Base-by-base conservation (phyloP, 2,113 vertebrate genomes). In the Protobothrops flavoviridis region DNA sequence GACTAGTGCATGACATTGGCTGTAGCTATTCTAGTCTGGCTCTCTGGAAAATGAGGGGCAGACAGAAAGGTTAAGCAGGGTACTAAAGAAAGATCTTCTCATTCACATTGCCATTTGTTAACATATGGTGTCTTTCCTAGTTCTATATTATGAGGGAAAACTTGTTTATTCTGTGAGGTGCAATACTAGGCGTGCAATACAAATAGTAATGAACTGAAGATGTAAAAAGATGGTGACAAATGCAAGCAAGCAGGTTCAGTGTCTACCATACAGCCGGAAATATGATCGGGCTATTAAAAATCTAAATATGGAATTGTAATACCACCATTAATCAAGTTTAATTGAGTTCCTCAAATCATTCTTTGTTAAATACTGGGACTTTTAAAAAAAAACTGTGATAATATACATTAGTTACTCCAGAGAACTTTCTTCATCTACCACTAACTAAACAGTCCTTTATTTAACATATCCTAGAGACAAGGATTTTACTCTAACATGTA, bases 401-500 rank as follows among this genome's bases (percentile, higher is more conserved):
- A 95, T 93, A 95, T 23, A 94, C 43, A 91, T 92, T 85, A 96
- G 33, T 92, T 93, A 88, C 94, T 97, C 96, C 92, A 93, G 95
- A 94, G 95, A 94, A 91, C 94, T 64, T 61, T 10, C 29, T 23
- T 48, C 5, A 2, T 50, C 64, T 53, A 39, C 88, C 33, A 96
- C 94, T 94, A 94, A 85, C 94, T 90, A 95, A 94, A 53, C 33
- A 81, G 48, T 90, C 33, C 45, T 59, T 96, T 91, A 93, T 92
- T 89, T 20, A 1, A 26, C 24, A 24, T 21, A 33, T 10, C 92
- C 95, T 96, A 96, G 96, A 90, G 88, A 97, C 95, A 96, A 91
- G 91, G 95, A 52, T 95, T 95, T 96, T 95, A 94, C 93, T 94
- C 87, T 90, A 92, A 95, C 45, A 97, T 95, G 94, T 96, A 95